Base-by-base conservation (phyloP, 2,888 invertebrate species). In the Osmoderma eremita region DNA sequence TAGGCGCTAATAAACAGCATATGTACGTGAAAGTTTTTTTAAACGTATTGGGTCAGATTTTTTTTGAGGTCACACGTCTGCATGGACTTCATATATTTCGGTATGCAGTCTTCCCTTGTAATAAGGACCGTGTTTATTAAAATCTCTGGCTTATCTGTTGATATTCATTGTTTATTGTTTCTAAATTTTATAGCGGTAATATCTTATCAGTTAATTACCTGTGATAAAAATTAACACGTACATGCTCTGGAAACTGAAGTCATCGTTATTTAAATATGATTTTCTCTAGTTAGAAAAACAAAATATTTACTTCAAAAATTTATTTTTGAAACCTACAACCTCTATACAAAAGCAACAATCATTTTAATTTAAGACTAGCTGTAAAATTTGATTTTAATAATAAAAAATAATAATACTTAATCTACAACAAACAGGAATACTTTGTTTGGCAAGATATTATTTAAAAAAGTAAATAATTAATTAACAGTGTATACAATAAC, bases 1-100 rank as follows among this genome's bases (percentile, higher is more conserved):
- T 48, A 45, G 15, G 13, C n/a, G 36, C 30, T n/a, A 30, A 18
- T 36, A 61, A 58, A 15, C 58, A 36, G 17, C 8, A 17, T 12
- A 61, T 45, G 58, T 12, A 61, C 42, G 58, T 61, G 58, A 61
- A 61, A 61, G 58, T 61, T 61, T 61, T n/a, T 56, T 56, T 22
- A 56, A 22, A 3, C 15, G 39, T 18, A 13, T 42, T 45, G 24
- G 58, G 58, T 61, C 58, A 45, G 45, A 36, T 18, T 45, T 61
- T 45, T 48, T 61, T 45, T 61, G 58, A 61, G 58, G 58, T 61
- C 58, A 61, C 8, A 24, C 17, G 12, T 48, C 12, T 30, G 13
- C 30, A 36, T 61, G 24, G 58, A 24, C 15, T 41, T 4, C 17
- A 12, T 12, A 18, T 42, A 17, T 42, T 61, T 6, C 24, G 18